These are phyloP conservation scores for Ceriagrion tenellum DNA, from an alignment of 2,888 invertebrate species.

Conservation along the genomic window DNA sequence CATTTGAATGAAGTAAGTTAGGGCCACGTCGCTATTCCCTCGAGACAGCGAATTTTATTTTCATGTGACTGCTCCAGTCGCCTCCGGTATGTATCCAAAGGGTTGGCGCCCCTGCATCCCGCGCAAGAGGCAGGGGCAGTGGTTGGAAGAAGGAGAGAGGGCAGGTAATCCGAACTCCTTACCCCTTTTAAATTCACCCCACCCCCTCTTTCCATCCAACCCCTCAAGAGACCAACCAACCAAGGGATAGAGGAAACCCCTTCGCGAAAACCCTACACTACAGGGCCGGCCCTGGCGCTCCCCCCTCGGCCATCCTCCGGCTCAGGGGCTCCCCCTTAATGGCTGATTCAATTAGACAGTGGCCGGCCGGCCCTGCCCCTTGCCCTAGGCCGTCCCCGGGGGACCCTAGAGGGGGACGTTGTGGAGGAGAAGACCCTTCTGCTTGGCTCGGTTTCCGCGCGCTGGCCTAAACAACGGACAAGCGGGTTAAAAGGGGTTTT, in stretches of 20 bases:
- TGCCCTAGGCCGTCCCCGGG: neutral
- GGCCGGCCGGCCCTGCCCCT: conserved; percentile 42
- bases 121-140: neutral
- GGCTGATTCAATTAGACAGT: conserved; percentile 68
- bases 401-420: neutral
- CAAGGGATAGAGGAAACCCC: conserved; percentile 1
- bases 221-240: conserved; percentile 7
- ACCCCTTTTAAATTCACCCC: conserved; percentile 4
- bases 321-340: conserved; percentile 46
- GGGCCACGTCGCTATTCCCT: too few species aligned
- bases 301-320: neutral
- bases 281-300: neutral
- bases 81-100: neutral
- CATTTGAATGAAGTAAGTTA: too few species aligned
- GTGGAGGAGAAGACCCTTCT: conserved; percentile 63
- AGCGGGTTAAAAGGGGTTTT: conserved; percentile 46
- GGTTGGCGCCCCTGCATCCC: neutral
- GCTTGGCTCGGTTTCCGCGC: conserved; percentile 48
- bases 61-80: neutral
- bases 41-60: too few species aligned
- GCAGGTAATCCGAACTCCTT: conserved; percentile 47
- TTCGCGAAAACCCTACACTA: conserved; percentile 43
- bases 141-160: neutral
- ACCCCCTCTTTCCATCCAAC: too few species aligned
- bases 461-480: conserved; percentile 32